Evolutionary conservation across 53 echinoderm and acorn worm species (phyloP).

Genomic region (Patiria pectinifera): DNA sequence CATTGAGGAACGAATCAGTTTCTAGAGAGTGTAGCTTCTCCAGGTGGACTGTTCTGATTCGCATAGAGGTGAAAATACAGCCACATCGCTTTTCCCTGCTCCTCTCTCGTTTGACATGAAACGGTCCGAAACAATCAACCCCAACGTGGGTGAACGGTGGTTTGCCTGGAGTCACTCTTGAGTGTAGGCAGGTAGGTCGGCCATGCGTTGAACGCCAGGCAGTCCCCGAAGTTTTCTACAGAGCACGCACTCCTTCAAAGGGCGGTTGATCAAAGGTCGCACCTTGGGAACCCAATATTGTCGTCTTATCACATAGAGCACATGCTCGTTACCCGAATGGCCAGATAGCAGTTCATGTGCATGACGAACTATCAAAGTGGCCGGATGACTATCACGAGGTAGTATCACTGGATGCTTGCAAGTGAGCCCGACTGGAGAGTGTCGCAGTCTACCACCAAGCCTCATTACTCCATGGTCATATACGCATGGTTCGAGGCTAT

Average conservation of each 20-base stretch:
- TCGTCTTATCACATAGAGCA: conserved; percentile 45
- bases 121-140: conserved; percentile 60
- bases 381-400: conserved; percentile 44
- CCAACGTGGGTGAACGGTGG: conserved; percentile 52
- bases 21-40: conserved; percentile 47
- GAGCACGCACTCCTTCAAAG: conserved; percentile 36
- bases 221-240: conserved; percentile 39
- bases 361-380: conserved; percentile 31
- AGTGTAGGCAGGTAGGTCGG: conserved; percentile 49
- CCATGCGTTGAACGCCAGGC: conserved; percentile 49
- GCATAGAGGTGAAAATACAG: conserved; percentile 53
- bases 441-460: conserved; percentile 54
- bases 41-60: conserved; percentile 56
- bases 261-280: conserved; percentile 32
- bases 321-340: conserved; percentile 60
- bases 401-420: conserved; percentile 58
- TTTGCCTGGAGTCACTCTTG: conserved; percentile 50
- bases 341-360: conserved; percentile 47
- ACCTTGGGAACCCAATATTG: conserved; percentile 50
- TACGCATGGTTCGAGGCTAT: conserved; percentile 39
- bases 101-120: conserved; percentile 39
- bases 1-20: conserved; percentile 49
- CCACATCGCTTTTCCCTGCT: conserved; percentile 58
- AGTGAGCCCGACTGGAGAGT: conserved; percentile 21
- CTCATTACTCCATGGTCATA: conserved; percentile 35